Base-by-base conservation (phyloP, 2,113 vertebrate species). In the Cardinalis cardinalis region DNA sequence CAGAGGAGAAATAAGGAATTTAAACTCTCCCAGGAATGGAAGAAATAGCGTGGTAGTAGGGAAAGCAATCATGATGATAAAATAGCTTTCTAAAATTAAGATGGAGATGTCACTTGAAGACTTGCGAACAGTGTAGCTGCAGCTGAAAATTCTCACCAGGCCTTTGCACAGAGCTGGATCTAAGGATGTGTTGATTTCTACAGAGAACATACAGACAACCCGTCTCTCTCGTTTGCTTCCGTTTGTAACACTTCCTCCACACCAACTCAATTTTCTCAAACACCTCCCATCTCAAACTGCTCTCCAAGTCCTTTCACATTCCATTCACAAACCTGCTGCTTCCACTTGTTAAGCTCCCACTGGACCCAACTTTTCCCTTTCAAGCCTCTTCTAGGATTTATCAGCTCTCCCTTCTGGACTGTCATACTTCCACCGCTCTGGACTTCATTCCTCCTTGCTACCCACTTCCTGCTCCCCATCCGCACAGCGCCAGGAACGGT, bases 161-260 rank as follows among this genome's bases (percentile, higher is more conserved):
- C 18, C 46, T 55, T 36, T 29, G 34, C 25, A 40, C 0, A 23
- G 23, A 56, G 17, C 18, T n/a, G 4, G 31, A 9, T 52, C 12
- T 58, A 25, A 58, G 10, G 7, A 38, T 7, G 2, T 0, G 0
- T 24, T 56, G 44, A 26, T 41, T 65, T 69, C 48, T 40, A 29
- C 6, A 34, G 9, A 32, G 3, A 85, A 49, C 0, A 1, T 1
- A 34, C 0, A 36, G 6, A 3, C 19, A 73, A 23, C 6, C 18
- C 5, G 9, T 13, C 6, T 12, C 28, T 14, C 3, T 7, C 18
- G 3, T 15, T 12, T 26, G 25, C 18, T 52, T 43, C 28, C 2
- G 17, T 25, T 34, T 9, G 2, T 15, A 84, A 43, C 7, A 7
- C 23, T 49, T 53, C 34, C 46, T 63, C 18, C 23, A 21, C 19